Conservation (phyloP, 2,888 invertebrate genomes). For the Drosophila antonietae region DNA sequence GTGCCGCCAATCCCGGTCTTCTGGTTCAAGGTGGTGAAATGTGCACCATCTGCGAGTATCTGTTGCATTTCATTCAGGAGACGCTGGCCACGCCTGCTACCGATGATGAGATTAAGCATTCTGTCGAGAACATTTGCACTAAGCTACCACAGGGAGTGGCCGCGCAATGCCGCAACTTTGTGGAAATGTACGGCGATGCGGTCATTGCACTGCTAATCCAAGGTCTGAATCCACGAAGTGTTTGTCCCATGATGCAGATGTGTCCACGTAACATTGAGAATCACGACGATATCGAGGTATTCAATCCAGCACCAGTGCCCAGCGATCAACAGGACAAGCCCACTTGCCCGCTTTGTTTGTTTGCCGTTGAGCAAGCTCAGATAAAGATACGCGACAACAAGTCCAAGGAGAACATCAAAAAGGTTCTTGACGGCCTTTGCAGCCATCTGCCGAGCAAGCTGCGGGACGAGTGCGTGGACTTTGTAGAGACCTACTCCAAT, state of each 20-base stretch:
- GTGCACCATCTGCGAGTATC: slow-evolving; percentile 93
- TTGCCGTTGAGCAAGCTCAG: slow-evolving; percentile 92
- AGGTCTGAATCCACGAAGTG: slow-evolving; percentile 83
- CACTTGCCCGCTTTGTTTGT: slow-evolving; percentile 93
- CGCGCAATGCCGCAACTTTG: slow-evolving; percentile 90
- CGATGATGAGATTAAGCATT: slow-evolving; percentile 89
- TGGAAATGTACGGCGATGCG: slow-evolving; percentile 92
- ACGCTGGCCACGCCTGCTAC: slow-evolving; percentile 88
- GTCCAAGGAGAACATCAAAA: slow-evolving; percentile 90
- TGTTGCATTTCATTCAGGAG: slow-evolving; percentile 92
- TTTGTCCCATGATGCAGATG: slow-evolving; percentile 89
- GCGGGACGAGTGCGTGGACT: slow-evolving; percentile 89
- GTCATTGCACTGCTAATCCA: slow-evolving; percentile 91
- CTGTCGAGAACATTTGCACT: slow-evolving; percentile 89
- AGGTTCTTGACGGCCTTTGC: slow-evolving; percentile 90
- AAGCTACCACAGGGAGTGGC: slow-evolving; percentile 88
- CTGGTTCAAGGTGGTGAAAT: slow-evolving; percentile 85
- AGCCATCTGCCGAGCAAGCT: slow-evolving; percentile 88
- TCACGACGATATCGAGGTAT: slow-evolving; percentile 86
- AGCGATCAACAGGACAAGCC: slow-evolving; percentile 86
- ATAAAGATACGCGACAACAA: slow-evolving; percentile 89
- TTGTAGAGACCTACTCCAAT: slow-evolving; percentile 91
- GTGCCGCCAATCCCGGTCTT: slow-evolving; percentile 80
- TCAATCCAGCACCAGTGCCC: slow-evolving; percentile 81
- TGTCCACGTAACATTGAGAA: slow-evolving; percentile 86